Conservation (phyloP, 2,113 vertebrate species). For the Pongo abelii region DNA sequence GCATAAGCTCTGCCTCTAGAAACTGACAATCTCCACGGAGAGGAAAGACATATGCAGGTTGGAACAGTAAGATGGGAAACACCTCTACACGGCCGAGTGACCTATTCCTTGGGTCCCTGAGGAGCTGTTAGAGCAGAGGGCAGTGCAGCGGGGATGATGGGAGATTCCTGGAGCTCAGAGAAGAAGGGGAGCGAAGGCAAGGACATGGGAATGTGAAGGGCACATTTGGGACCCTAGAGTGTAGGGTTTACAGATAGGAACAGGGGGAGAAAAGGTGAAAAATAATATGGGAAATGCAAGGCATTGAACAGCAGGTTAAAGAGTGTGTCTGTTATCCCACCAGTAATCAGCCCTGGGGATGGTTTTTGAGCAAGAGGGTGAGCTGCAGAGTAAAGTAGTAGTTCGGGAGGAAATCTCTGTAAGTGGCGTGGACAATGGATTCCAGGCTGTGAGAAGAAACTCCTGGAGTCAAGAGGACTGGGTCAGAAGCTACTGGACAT, state of each 20-base stretch:
- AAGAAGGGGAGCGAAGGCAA: neutral
- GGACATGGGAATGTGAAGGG: neutral
- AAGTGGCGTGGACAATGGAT: neutral
- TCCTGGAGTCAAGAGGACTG: neutral
- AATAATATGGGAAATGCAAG: neutral
- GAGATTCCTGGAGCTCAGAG: neutral
- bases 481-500: neutral
- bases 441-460: neutral
- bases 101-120: neutral
- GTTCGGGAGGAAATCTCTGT: neutral
- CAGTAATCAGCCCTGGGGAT: too few species aligned
- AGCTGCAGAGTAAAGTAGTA: neutral
- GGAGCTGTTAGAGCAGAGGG: neutral
- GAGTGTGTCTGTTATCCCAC: neutral
- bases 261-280: neutral
- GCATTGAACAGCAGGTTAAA: neutral
- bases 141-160: neutral
- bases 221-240: neutral
- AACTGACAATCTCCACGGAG: neutral
- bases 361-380: neutral
- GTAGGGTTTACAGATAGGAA: neutral
- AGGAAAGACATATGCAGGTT: rapidly evolving
- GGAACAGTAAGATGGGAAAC: neutral
- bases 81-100: neutral
- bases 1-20: neutral